Conservation (phyloP, 2,888 invertebrate genomes). For the Caenorhabditis panamensis region DNA sequence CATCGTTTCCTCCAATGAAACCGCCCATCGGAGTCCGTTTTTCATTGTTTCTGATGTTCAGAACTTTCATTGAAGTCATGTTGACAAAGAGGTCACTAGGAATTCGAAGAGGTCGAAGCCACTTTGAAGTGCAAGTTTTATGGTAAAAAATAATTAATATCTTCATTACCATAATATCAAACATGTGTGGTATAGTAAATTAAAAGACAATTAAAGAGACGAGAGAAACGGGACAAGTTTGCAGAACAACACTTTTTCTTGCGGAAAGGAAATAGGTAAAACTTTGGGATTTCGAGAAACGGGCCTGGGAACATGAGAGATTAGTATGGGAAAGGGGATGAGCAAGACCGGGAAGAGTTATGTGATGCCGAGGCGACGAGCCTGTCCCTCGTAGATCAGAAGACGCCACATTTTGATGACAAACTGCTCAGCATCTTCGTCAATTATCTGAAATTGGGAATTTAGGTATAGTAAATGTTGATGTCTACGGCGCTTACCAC, state of each 20-base stretch:
- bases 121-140: background rate
- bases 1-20: constrained; percentile 57
- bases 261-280: background rate
- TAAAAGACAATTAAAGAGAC: background rate
- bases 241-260: background rate
- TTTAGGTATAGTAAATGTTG: background rate
- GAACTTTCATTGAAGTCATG: background rate
- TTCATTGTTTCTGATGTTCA: constrained; percentile 4
- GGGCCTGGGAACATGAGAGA: background rate
- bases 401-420: constrained; percentile 99
- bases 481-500: constrained; percentile 86
- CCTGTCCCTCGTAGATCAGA: constrained; percentile 97
- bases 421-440: constrained; percentile 99
- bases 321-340: background rate
- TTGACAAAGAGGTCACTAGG: background rate
- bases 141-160: background rate
- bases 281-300: background rate
- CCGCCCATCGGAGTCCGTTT: constrained; percentile 34
- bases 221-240: background rate
- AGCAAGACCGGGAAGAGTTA: background rate
- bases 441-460: constrained; percentile 88
- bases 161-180: background rate
- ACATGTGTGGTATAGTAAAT: background rate
- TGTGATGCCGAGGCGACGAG: constrained; percentile 60
- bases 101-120: constrained; percentile 14